These are phyloP conservation scores for Rynchops niger DNA, from an alignment of 2,113 vertebrate species.

Conservation along the genomic window DNA sequence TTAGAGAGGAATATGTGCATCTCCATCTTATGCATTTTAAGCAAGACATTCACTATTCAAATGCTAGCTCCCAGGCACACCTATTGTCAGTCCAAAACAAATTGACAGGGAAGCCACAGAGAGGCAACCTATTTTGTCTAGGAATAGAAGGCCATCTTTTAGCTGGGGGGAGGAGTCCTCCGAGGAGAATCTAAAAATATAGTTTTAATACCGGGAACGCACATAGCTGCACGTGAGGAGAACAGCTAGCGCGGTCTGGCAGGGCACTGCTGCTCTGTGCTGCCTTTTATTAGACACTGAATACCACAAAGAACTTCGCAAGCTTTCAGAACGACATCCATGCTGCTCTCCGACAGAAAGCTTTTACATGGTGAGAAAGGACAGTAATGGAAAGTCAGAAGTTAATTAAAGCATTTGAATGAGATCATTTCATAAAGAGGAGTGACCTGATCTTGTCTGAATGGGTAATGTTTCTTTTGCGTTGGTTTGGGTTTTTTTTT, in stretches of 20 bases:
- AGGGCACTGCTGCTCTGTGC: not conserved
- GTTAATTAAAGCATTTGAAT: not conserved
- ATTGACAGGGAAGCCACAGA: not conserved
- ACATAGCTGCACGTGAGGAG: not conserved
- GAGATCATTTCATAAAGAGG: not conserved
- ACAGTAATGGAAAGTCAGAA: not conserved
- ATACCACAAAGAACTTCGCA: not conserved
- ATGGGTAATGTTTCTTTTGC: not conserved
- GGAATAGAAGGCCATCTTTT: not conserved
- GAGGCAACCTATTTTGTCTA: not conserved
- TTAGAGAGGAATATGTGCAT: constrained; percentile 23
- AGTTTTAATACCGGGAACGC: not conserved
- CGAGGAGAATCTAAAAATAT: not conserved
- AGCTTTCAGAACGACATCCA: not conserved
- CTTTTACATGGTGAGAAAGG: not conserved
- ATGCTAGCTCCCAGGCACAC: not conserved
- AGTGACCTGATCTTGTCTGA: not conserved
- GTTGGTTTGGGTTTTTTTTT: not conserved
- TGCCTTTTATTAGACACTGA: not conserved
- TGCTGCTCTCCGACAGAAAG: not conserved
- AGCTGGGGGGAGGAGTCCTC: not conserved
- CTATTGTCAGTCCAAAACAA: not conserved
- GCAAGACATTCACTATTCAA: not conserved
- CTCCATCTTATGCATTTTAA: not conserved
- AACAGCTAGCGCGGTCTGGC: not conserved